Evolutionary conservation across 2,888 invertebrate genomes (phyloP).

Genomic region (Atrina japonica): DNA sequence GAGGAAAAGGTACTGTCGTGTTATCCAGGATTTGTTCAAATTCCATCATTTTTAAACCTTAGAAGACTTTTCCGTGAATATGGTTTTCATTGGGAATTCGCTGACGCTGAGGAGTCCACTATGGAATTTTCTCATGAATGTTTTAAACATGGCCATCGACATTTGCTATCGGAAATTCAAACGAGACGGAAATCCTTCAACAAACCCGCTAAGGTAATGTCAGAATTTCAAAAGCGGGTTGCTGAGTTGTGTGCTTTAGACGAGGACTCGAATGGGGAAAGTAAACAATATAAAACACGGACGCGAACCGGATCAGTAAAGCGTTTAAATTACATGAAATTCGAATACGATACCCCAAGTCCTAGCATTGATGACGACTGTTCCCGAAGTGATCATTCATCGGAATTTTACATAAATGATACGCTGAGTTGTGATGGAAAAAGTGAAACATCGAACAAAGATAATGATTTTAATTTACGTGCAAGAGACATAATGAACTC

Average conservation of each 20-base stretch:
- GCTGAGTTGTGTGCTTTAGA: conserved; percentile 18
- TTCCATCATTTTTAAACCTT: conserved; percentile 73
- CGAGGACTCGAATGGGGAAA: conserved; percentile 7
- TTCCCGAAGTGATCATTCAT: too few species aligned
- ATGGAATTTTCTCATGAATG: conserved; percentile 71
- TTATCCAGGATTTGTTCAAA: conserved; percentile 77
- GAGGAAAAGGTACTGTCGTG: conserved; percentile 69
- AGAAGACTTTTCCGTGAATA: conserved; percentile 77
- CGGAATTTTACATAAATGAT: too few species aligned
- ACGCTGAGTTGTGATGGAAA: too few species aligned
- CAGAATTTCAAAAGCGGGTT: conserved; percentile 20
- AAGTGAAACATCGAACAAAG: too few species aligned
- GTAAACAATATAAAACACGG: conserved; percentile 41
- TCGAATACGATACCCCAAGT: too few species aligned
- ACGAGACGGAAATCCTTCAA: conserved; percentile 57
- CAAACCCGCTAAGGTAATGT: conserved; percentile 24
- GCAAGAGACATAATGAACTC: conserved; percentile 46
- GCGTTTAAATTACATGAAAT: conserved; percentile 5
- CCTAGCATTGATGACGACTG: too few species aligned
- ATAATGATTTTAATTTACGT: conserved; percentile 4
- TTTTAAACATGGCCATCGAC: conserved; percentile 59
- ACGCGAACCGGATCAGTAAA: conserved; percentile 35
- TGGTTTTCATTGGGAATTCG: conserved; percentile 69
- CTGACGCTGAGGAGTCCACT: conserved; percentile 49
- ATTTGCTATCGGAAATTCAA: conserved; percentile 55